Base-by-base conservation (phyloP, 1,140 invertebrate genomes). In the Sinella curviseta region DNA sequence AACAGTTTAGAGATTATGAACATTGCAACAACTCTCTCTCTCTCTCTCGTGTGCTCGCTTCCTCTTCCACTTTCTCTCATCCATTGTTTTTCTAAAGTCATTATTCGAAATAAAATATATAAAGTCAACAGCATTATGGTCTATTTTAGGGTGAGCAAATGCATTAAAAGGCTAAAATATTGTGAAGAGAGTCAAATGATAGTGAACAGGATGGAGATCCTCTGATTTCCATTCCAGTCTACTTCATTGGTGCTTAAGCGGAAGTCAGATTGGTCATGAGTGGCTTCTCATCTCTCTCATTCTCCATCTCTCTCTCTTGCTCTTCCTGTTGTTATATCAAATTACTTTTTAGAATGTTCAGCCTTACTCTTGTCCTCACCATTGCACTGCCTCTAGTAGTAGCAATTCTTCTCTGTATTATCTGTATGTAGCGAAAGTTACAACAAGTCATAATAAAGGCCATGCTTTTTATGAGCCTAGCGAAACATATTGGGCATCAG, bases 191-290 rank as follows among this genome's bases (percentile, higher is more conserved):
- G 55, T 60, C 8, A 24, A 60, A 24, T 17, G 55, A 60, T 26
- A 60, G 55, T 12, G 55, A 60, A 24, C 55, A 60, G 55, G 55
- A 60, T 60, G 55, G 55, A 60, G 55, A 60, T 60, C n/a, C 55
- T 60, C 55, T 60, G 55, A 60, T 60, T 60, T 60, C 55, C 55
- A 14, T 60, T 60, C 55, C 55, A 60, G 55, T 60, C 55, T 60
- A 60, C 55, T 60, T 60, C 55, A 60, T 60, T 60, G 55, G 55
- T 60, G 55, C 55, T 60, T 60, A 60, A 60, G 55, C 55, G 55
- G 55, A 60, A 60, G 55, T 60, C 55, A 60, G 55, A 60, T 60
- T 60, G 55, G 55, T 26, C 55, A 60, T 60, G 55, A 60, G 55
- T 60, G 55, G 55, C 55, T 60, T 60, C 55, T 60, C 55, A 60